Percentiles rank a stretch among this genome's conserved stretches.
Evolutionary conservation across 2,888 invertebrate species (phyloP).

Genomic region (Mythimna impura): DNA sequence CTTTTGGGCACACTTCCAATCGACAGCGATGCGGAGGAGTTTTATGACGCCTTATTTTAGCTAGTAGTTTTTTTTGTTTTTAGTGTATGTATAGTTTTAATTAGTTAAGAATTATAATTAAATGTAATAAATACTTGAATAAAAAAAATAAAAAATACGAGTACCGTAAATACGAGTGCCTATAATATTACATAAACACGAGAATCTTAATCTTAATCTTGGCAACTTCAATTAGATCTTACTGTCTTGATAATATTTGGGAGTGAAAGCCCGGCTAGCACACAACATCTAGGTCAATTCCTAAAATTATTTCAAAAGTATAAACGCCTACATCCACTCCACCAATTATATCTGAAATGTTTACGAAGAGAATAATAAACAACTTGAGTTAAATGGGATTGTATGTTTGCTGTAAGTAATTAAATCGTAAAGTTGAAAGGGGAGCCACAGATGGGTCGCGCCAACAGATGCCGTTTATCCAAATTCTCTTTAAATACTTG

Average conservation of each 20-base stretch:
- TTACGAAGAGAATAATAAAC: slow-evolving; percentile 58
- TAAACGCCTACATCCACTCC: slow-evolving; percentile 25
- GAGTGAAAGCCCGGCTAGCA: background rate
- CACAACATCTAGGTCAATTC: background rate
- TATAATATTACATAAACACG: too few species aligned
- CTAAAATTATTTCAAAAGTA: slow-evolving; percentile 29
- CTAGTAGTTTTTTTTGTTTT: too few species aligned
- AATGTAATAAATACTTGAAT: too few species aligned
- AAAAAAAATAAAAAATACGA: too few species aligned
- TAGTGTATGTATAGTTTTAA: too few species aligned
- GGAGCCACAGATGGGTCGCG: slow-evolving; percentile 54
- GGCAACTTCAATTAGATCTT: background rate
- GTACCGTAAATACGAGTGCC: too few species aligned
- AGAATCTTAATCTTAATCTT: background rate
- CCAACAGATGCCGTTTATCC: slow-evolving; percentile 38
- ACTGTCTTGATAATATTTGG: background rate
- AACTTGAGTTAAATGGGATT: slow-evolving; percentile 59
- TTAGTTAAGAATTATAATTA: too few species aligned
- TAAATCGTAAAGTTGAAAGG: slow-evolving; percentile 61
- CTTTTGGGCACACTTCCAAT: too few species aligned
- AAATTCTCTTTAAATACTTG: slow-evolving; percentile 49
- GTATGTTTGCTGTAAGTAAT: slow-evolving; percentile 64
- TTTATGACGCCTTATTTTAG: too few species aligned
- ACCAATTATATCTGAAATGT: slow-evolving; percentile 53
- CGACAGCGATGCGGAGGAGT: too few species aligned